Evolutionary conservation across 2,888 invertebrate genomes (phyloP), one percentile per base, ranked within the genome.

Genomic region (Andrena bucephala): DNA sequence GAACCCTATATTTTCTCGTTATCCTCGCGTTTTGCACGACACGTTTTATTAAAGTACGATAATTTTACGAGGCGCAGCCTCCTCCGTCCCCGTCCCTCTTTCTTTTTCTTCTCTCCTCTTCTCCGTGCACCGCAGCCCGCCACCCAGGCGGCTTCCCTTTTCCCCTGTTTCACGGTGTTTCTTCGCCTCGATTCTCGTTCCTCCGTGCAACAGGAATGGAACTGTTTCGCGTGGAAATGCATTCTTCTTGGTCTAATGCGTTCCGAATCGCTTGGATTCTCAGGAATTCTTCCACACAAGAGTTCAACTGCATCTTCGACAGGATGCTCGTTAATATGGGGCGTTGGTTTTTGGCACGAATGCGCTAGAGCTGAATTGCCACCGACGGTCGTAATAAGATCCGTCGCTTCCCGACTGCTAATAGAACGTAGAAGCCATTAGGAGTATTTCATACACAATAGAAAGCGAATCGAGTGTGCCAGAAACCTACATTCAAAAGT

Each of bases 41-140:
- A 89, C 89, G 89, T 89, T 89, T 89, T 89, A 89, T 89, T 89
- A 89, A 89, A 89, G 88, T 87, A 89, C 89, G 87, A 89, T 89
- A 89, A 89, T 89, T 89, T 89, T 89, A 89, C 89, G 88, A 89
- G 83, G 83, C 80, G 57, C 84, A 66, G 77, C 69, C 83, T 66
- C 69, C 83, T 66, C 71, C 86, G 42, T 57, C 74, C 71, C 57
- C 66, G 59, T 66, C 54, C 70, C 48, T 42, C 66, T 36, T 59
- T 63, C 78, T 77, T 74, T 48, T 67, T 70, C 66, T 42, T 33
- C 57, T 33, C 57, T 20, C 59, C 57, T 57, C 67, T 59, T 65
- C 75, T 8, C 8, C 10, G 33, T n/a, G 73, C 66, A 52, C 54
- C 50, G 52, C 66, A 54, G 67, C 69, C 63, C 73, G 77, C 78